Evolutionary conservation across 2,113 vertebrate species (phyloP).

Genomic region (Callopanchax toddi): DNA sequence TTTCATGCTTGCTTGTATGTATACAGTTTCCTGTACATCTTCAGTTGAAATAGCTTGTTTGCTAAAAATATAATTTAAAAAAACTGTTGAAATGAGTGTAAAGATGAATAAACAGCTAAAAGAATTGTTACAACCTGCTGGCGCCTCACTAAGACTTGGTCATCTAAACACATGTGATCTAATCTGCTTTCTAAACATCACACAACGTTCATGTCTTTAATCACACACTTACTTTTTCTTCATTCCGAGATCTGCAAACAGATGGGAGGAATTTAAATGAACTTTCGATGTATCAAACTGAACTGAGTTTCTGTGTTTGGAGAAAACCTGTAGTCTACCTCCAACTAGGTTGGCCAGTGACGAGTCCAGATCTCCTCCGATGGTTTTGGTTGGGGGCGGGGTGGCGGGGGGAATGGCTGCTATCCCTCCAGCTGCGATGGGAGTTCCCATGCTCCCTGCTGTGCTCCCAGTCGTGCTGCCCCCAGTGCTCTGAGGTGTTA

Average conservation of each 20-base stretch:
- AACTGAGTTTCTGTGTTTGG: neutral
- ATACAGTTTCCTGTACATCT: no score
- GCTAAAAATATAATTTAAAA: no score
- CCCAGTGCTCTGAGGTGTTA: constrained; percentile 90
- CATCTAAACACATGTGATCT: no score
- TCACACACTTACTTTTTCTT: constrained; percentile 92
- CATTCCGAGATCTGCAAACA: constrained; percentile 89
- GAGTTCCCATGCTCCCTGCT: constrained; percentile 65
- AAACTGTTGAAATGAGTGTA: no score
- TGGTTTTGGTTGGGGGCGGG: constrained; percentile 80
- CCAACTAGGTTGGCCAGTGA: constrained; percentile 96
- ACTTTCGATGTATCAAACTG: neutral
- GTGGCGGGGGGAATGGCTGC: constrained; percentile 74
- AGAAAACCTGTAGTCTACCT: constrained; percentile 80
- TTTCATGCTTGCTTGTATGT: no score
- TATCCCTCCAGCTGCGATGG: constrained; percentile 43
- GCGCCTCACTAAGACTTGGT: no score
- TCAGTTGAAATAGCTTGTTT: no score
- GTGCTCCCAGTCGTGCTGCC: constrained; percentile 76
- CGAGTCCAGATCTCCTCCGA: constrained; percentile 92
- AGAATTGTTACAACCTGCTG: no score
- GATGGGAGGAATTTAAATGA: constrained; percentile 31
- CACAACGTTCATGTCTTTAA: neutral
- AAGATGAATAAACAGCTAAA: no score
- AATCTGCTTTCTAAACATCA: no score